phyloP scores from a whole-genome alignment of 1,140 invertebrate genomes.

The Yoshiicerus persimilis region DNA sequence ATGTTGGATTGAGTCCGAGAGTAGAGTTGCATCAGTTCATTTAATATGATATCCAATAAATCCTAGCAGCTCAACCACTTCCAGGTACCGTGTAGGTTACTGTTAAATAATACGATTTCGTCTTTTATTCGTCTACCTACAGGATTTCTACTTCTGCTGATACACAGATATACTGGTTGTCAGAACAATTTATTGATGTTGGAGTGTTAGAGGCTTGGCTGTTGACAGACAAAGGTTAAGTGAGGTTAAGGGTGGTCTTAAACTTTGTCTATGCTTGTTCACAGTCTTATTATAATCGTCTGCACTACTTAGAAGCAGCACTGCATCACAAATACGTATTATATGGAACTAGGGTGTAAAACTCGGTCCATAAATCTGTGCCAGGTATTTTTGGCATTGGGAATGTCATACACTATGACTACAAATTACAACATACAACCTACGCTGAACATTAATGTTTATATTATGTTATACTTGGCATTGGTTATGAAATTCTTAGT shows the following conservation, averaged over 20 bases:
- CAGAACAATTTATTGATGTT: neutral
- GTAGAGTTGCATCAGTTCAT: neutral
- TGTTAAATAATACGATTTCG: neutral
- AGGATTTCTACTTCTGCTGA: neutral
- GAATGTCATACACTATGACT: neutral
- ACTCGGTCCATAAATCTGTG: neutral
- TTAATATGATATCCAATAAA: neutral
- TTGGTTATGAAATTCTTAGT: neutral
- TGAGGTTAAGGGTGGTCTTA: neutral
- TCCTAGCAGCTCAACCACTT: neutral
- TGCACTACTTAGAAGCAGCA: too few relatives aligned
- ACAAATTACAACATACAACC: neutral
- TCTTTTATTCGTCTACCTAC: neutral
- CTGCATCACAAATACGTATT: too few relatives aligned
- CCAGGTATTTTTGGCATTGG: neutral
- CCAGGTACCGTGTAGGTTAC: too few relatives aligned
- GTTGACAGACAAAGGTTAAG: neutral
- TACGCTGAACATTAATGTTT: neutral
- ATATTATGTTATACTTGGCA: neutral
- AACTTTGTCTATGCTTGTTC: neutral
- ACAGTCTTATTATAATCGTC: too few relatives aligned
- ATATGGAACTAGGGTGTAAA: too few relatives aligned
- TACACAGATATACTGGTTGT: neutral
- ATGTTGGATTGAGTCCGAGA: neutral
- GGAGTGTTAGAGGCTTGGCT: neutral